phyloP scores from a whole-genome alignment of 2,888 invertebrate species.

The Lottia gigantea region DNA sequence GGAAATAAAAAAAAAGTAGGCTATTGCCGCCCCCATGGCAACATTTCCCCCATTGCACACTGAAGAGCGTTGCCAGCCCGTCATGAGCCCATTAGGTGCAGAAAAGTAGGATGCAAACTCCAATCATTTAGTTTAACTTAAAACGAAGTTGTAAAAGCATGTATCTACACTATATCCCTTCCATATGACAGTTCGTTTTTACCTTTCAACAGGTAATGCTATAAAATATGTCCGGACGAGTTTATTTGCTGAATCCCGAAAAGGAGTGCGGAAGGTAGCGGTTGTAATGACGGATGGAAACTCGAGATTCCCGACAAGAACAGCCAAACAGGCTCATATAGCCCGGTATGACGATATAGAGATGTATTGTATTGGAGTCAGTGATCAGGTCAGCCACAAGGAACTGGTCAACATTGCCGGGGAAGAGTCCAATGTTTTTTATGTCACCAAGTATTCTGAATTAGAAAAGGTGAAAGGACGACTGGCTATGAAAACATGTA shows the following conservation, averaged over 20 bases:
- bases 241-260: neutral
- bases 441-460: conserved; percentile 17
- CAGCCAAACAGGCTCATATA: conserved; percentile 2
- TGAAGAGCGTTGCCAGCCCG: no score
- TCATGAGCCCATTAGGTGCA: no score
- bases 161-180: no score
- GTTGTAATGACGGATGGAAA: neutral
- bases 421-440: conserved; percentile 4
- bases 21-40: no score
- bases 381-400: conserved; percentile 10
- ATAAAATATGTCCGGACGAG: neutral
- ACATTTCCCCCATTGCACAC: no score
- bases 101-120: no score
- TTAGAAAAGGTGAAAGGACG: neutral
- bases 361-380: conserved; percentile 28
- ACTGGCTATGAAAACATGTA: neutral
- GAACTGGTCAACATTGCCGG: conserved; percentile 32
- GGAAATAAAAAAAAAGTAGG: no score
- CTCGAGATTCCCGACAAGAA: neutral
- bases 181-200: no score
- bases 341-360: conserved; percentile 20
- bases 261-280: neutral
- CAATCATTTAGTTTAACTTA: no score
- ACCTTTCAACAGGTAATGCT: neutral
- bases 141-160: no score